Evolutionary conservation across 2,797 vertebrate species (phyloP).

Genomic region (Parauchenoglanis punctatus): DNA sequence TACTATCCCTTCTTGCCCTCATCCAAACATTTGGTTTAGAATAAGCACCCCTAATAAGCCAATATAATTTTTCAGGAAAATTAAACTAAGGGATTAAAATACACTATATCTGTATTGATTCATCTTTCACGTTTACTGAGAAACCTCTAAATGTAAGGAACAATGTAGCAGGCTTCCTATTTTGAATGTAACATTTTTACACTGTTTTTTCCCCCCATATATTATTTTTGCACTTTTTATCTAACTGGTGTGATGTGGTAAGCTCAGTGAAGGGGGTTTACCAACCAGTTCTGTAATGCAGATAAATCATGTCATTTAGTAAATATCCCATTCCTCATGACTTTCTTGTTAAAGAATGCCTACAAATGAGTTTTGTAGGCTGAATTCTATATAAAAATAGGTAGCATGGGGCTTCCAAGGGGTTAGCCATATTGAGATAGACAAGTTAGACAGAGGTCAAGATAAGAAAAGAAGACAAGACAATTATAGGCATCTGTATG

Average conservation of each 20-base stretch:
- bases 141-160: neutral
- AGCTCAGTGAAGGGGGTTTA: neutral
- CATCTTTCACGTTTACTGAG: neutral
- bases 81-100: neutral
- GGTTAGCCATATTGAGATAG: neutral
- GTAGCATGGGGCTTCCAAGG: neutral
- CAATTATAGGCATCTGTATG: neutral
- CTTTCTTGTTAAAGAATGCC: neutral
- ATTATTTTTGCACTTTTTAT: neutral
- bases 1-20: slow-evolving; percentile 35
- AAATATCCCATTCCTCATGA: neutral
- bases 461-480: neutral
- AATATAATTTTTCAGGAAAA: neutral
- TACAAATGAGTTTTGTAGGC: neutral
- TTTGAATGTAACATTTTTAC: too few species aligned
- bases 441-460: neutral
- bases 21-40: slow-evolving; percentile 27
- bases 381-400: neutral
- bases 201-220: too few species aligned
- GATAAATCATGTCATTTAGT: neutral
- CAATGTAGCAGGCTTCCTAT: neutral
- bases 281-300: neutral
- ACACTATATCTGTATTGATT: neutral
- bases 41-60: neutral
- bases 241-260: neutral